These are phyloP conservation scores for Coptotermes formosanus DNA, from an alignment of 1,140 invertebrate species.

Conservation along the genomic window DNA sequence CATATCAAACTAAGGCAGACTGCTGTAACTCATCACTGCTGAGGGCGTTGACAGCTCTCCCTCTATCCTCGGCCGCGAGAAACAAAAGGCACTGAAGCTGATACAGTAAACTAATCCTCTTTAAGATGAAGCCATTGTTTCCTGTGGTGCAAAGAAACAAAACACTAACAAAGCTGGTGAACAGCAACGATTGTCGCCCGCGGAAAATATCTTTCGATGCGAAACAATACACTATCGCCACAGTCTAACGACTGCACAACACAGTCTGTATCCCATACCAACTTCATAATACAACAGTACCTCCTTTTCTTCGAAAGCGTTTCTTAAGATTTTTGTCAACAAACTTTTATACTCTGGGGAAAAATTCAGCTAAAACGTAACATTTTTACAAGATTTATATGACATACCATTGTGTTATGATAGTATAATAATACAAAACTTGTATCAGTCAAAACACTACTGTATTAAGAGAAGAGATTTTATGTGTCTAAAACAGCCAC, in stretches of 20 bases:
- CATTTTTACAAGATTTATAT: too few species aligned
- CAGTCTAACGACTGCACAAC: not conserved
- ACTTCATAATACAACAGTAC: not conserved
- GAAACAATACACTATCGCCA: conserved; percentile 1
- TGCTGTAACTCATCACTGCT: not conserved
- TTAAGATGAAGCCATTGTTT: conserved; percentile 4
- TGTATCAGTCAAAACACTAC: too few species aligned
- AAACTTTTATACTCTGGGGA: not conserved
- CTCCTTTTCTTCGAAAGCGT: not conserved
- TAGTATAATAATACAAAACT: too few species aligned
- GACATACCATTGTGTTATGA: too few species aligned
- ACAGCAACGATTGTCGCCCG: not conserved
- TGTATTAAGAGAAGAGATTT: too few species aligned
- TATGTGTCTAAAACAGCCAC: too few species aligned
- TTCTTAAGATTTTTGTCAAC: not conserved
- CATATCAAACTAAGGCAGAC: not conserved
- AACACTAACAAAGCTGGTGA: not conserved
- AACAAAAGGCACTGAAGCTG: not conserved
- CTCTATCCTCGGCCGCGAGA: not conserved
- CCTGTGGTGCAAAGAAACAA: not conserved
- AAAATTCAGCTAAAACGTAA: not conserved
- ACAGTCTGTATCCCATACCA: not conserved
- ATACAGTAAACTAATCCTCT: conserved; percentile 19
- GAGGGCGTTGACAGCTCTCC: not conserved
- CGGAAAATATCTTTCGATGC: not conserved